Conservation (phyloP, 2,113 vertebrate species). For the Scolopax mira region DNA sequence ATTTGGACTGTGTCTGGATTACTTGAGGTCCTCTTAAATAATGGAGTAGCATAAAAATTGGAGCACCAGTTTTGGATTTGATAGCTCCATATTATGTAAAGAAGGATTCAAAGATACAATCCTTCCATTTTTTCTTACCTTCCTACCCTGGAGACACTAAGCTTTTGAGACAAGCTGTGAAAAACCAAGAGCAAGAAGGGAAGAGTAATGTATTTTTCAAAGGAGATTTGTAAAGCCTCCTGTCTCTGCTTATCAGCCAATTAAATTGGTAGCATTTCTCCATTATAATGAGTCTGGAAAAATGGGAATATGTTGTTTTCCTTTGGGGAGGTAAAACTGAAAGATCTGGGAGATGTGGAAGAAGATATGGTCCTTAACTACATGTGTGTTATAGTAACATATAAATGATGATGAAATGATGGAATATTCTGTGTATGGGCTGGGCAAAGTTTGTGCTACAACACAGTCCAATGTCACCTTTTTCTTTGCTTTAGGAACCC, state of each 20-base stretch:
- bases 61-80: not conserved
- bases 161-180: not conserved
- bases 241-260: not conserved
- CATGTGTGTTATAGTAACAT: not conserved
- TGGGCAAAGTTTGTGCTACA: not conserved
- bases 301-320: not conserved
- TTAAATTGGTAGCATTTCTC: not conserved
- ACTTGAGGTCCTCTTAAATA: not conserved
- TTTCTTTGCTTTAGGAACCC: constrained; percentile 81
- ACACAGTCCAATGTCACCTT: not conserved
- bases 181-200: not conserved
- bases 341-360: not conserved
- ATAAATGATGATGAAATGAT: not conserved
- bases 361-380: not conserved
- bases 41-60: not conserved
- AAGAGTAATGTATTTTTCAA: not conserved
- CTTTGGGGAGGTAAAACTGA: not conserved
- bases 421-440: not conserved
- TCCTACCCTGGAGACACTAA: not conserved
- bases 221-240: not conserved
- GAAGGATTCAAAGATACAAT: not conserved
- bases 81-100: not conserved
- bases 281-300: not conserved
- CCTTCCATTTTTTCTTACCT: not conserved
- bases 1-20: not conserved